Percentiles rank a stretch among this genome's conserved stretches.
These are phyloP conservation scores for Diglossa cyanea DNA, from an alignment of 2,797 vertebrate genomes.

Conservation along the genomic window DNA sequence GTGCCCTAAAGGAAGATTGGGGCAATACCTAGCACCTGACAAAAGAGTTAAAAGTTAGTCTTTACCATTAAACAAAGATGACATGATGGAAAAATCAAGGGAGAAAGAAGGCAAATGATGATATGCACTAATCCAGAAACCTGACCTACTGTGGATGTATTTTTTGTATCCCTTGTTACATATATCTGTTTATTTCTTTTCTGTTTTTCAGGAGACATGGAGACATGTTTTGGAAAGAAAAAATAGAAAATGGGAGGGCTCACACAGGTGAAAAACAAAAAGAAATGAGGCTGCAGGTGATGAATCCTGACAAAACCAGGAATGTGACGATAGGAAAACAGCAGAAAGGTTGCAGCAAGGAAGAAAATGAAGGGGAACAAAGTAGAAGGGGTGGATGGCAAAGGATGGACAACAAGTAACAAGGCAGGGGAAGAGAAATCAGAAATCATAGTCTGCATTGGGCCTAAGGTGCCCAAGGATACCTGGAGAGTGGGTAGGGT, in stretches of 20 bases:
- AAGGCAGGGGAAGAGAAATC: background rate
- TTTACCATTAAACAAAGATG: background rate
- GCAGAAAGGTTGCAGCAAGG: background rate
- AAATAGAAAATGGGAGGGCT: background rate
- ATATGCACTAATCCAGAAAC: background rate
- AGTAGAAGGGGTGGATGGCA: background rate
- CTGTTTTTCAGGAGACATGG: background rate
- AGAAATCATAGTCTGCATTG: background rate
- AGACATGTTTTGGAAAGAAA: background rate
- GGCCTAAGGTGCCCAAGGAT: background rate
- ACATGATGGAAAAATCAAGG: background rate
- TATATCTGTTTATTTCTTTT: background rate
- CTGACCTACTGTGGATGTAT: background rate
- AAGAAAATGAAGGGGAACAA: background rate
- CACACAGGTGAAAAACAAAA: background rate
- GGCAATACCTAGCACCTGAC: background rate
- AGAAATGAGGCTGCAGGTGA: background rate
- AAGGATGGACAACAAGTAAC: background rate
- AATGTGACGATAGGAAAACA: background rate
- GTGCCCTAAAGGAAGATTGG: background rate
- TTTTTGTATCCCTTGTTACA: background rate
- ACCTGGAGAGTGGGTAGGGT: rapidly evolving
- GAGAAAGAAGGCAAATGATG: background rate
- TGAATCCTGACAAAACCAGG: background rate
- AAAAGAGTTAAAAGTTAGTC: background rate